These are phyloP conservation scores for Colostygia pectinataria DNA, from an alignment of 2,888 invertebrate genomes.

Conservation along the genomic window DNA sequence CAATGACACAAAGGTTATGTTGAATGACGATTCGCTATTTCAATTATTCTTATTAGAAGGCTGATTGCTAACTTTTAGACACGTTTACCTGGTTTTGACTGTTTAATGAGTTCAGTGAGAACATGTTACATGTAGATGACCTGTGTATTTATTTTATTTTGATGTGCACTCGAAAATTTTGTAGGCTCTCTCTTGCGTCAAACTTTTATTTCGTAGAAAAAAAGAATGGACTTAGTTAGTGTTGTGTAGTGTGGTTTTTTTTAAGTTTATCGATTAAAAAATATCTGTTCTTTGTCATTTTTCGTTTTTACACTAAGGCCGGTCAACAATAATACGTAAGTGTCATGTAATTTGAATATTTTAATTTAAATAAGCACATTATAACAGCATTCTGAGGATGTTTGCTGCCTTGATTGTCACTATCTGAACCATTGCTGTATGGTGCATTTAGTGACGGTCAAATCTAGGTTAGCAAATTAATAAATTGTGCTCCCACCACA, in stretches of 20 bases:
- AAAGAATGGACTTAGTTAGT: slow-evolving; percentile 19
- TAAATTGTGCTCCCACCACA: too few relatives aligned
- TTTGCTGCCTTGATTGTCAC: too few relatives aligned
- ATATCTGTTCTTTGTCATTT: too few relatives aligned
- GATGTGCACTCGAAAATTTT: slow-evolving; percentile 82
- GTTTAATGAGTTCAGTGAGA: slow-evolving; percentile 81
- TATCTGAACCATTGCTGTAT: too few relatives aligned
- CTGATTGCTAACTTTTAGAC: background rate
- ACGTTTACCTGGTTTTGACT: slow-evolving; percentile 77
- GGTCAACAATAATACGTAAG: too few relatives aligned
- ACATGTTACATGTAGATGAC: slow-evolving; percentile 81
- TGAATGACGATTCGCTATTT: slow-evolving; percentile 54
- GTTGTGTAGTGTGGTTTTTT: slow-evolving; percentile 7
- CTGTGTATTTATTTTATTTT: slow-evolving; percentile 64
- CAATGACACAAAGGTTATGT: slow-evolving; percentile 69
- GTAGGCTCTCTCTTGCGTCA: slow-evolving; percentile 79
- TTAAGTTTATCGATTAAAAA: too few relatives aligned
- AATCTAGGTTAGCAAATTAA: too few relatives aligned
- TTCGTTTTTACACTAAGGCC: too few relatives aligned
- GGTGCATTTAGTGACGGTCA: too few relatives aligned
- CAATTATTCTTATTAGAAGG: slow-evolving; percentile 2
- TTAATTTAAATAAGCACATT: too few relatives aligned
- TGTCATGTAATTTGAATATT: too few relatives aligned
- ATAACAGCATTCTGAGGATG: too few relatives aligned
- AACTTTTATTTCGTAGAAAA: slow-evolving; percentile 54